These are phyloP conservation scores for Apamea anceps DNA, from an alignment of 2,888 invertebrate species.

Conservation along the genomic window DNA sequence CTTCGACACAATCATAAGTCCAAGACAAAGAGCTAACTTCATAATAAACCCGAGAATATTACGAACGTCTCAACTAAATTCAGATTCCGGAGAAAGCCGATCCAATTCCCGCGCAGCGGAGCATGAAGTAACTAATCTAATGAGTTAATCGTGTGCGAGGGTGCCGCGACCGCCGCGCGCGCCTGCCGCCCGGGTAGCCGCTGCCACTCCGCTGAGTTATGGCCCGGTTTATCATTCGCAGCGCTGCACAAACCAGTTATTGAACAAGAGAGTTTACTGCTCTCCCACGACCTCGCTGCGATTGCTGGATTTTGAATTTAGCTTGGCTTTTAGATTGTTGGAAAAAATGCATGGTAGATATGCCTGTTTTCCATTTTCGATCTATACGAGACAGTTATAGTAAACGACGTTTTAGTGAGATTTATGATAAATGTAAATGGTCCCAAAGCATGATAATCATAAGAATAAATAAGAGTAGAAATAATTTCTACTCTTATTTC, in stretches of 20 bases:
- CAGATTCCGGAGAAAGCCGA: conserved; percentile 56
- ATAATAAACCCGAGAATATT: conserved; percentile 41
- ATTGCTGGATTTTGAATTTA: conserved; percentile 27
- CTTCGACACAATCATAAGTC: conserved; percentile 13
- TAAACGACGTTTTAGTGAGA: neutral
- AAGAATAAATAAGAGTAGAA: too few species aligned
- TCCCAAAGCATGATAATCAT: neutral
- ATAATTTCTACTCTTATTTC: neutral
- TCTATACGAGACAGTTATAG: neutral
- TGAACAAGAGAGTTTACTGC: conserved; percentile 53
- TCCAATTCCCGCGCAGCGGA: conserved; percentile 58
- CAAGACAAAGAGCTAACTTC: conserved; percentile 32
- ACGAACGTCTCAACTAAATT: conserved; percentile 58
- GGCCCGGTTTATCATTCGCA: conserved; percentile 57
- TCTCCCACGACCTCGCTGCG: conserved; percentile 27
- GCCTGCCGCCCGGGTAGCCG: conserved; percentile 21
- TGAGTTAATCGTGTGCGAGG: conserved; percentile 63
- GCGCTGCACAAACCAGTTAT: conserved; percentile 58
- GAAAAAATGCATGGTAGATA: conserved; percentile 6
- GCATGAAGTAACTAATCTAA: conserved; percentile 64
- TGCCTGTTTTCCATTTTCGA: neutral
- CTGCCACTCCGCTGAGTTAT: conserved; percentile 54
- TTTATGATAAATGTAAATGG: neutral
- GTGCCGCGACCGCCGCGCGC: conserved; percentile 45
- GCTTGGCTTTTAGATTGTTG: conserved; percentile 4